phyloP scores from a whole-genome alignment of 2,888 invertebrate species.

The Aphidius colemani region DNA sequence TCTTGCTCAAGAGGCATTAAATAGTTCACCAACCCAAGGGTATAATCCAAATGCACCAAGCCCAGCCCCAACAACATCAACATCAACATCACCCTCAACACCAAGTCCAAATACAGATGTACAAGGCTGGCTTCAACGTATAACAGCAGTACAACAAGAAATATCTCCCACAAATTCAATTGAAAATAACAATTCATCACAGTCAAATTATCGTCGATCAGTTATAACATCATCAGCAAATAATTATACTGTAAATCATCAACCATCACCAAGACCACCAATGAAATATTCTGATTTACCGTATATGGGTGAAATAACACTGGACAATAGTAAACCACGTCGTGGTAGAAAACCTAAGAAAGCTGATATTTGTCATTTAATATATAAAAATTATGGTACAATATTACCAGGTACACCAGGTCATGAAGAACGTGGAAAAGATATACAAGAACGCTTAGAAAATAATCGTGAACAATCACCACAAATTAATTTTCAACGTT shows the following conservation, averaged over 20 bases:
- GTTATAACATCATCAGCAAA: constrained; percentile 54
- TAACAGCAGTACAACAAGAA: constrained; percentile 74
- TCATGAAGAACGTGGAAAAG: constrained; percentile 57
- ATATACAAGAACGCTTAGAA: constrained; percentile 30
- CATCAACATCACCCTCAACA: constrained; percentile 33
- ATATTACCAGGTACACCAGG: constrained; percentile 78
- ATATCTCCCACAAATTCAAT: constrained; percentile 42
- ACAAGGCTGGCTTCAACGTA: constrained; percentile 73
- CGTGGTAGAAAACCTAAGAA: constrained; percentile 89
- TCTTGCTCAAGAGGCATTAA: constrained; percentile 63
- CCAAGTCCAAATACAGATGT: constrained; percentile 54
- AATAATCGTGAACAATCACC: constrained; percentile 38
- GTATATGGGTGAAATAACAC: constrained; percentile 90
- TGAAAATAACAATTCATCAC: constrained; percentile 18
- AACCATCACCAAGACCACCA: constrained; percentile 48
- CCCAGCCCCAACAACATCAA: constrained; percentile 53
- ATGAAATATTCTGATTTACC: constrained; percentile 83
- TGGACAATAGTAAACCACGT: constrained; percentile 85
- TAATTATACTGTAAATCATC: constrained; percentile 39
- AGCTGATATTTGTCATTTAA: constrained; percentile 88
- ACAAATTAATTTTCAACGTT: constrained; percentile 61
- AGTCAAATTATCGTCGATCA: constrained; percentile 42
- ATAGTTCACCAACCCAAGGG: constrained; percentile 43
- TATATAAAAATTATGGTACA: constrained; percentile 90
- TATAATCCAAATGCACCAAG: constrained; percentile 51